Base-by-base conservation (phyloP, 2,113 vertebrate genomes). In the Mionectes macconnelli region DNA sequence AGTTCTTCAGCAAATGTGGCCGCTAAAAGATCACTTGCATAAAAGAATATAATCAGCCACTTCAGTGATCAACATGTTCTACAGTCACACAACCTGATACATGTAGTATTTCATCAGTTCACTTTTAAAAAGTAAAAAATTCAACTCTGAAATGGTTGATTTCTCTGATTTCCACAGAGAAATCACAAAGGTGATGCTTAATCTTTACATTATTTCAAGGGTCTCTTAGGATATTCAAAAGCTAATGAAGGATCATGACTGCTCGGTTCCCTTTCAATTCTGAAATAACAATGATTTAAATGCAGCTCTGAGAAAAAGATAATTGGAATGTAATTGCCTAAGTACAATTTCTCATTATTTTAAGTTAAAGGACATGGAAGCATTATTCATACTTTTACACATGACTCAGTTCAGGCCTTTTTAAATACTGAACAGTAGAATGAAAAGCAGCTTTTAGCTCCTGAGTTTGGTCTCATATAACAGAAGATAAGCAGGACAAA, bases 171-270 rank as follows among this genome's bases (percentile, higher is more conserved):
- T 89, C 77, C 77, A 74, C 21, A 77, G 20, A 88, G 27, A 88
- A 88, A 86, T 42, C 64, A 72, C 10, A 63, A 81, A 78, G 72
- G 88, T 89, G 52, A 78, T 14, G 12, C 40, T 83, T 81, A 86
- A 83, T 66, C 87, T 83, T 88, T 60, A 75, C 21, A 42, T 47
- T 84, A 63, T 84, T 95, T 96, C 76, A 92, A 81, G 72, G 75
- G 88, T 89, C 79, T 88, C 57, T 93, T 80, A 62, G 63, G 49
- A 92, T 60, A 81, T 68, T 90, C 22, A 84, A 77, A 94, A 94
- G 45, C 47, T 94, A 89, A 96, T 57, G 49, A 93, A 94, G 56
- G 89, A 45, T 66, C 66, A 86, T 13, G 40, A 96, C 74, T 73
- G 44, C 35, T 40, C 53, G 24, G 59, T 9, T 84, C 42, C 62